Percentiles rank a stretch among this genome's conserved stretches.
These are phyloP conservation scores for Hypotaenidia okinawae DNA, from an alignment of 2,797 vertebrate genomes.

Conservation along the genomic window DNA sequence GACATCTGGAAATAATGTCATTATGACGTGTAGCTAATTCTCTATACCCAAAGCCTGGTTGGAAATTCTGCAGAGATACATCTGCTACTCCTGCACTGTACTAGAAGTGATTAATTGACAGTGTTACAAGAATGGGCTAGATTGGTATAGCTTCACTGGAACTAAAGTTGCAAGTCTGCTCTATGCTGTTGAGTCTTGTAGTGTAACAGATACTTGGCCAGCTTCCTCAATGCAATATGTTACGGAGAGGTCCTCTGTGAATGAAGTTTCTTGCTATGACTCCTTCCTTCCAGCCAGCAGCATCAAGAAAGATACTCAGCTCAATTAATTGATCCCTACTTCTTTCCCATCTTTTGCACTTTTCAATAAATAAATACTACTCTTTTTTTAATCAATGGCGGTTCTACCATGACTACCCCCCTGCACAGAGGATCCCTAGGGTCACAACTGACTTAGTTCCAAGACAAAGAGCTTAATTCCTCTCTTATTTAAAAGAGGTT, in stretches of 20 bases:
- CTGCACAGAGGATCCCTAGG: neutral
- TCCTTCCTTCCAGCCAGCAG: neutral
- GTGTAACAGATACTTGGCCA: neutral
- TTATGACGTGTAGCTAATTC: slow-evolving; percentile 27
- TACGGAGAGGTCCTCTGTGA: neutral
- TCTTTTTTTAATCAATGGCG: neutral
- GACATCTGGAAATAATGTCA: slow-evolving; percentile 48
- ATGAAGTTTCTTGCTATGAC: rapidly evolving
- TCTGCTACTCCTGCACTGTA: slow-evolving; percentile 3
- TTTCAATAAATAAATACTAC: neutral
- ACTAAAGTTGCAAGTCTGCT: neutral
- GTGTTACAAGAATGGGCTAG: neutral
- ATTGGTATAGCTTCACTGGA: neutral
- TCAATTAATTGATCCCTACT: neutral
- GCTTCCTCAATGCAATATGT: neutral
- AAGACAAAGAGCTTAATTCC: neutral
- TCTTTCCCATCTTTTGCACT: neutral
- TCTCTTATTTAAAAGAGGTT: neutral
- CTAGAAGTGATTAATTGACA: neutral
- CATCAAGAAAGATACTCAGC: neutral
- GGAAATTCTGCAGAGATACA: slow-evolving; percentile 15
- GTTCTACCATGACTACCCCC: neutral
- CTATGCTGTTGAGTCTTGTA: neutral
- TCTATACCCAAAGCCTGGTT: neutral
- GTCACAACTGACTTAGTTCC: neutral